Conservation (phyloP, 2,888 invertebrate genomes). For the Oscheius onirici region DNA sequence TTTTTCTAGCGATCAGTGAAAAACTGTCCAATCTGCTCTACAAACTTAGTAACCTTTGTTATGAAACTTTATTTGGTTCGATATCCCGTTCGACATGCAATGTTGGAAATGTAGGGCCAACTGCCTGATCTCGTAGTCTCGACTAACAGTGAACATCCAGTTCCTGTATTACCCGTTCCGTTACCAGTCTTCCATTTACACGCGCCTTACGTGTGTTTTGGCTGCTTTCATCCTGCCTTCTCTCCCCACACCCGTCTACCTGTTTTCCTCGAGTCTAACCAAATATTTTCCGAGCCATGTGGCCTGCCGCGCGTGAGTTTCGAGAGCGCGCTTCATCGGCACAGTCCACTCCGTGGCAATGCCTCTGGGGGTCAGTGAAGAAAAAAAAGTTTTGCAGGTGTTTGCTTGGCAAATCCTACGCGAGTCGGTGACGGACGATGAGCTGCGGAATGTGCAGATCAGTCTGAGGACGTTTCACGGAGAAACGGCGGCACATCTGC, state of each 20-base stretch:
- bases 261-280: conserved; percentile 34
- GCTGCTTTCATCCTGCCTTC: not conserved
- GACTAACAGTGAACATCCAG: too few relatives aligned
- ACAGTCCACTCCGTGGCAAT: conserved; percentile 11
- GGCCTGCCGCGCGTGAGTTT: conserved; percentile 33
- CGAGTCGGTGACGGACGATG: conserved; percentile 70
- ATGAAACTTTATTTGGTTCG: too few relatives aligned
- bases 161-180: too few relatives aligned
- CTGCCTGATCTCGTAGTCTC: too few relatives aligned
- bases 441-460: conserved; percentile 69
- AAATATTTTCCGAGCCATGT: conserved; percentile 31
- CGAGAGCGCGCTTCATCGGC: conserved; percentile 8
- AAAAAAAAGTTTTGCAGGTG: conserved; percentile 57
- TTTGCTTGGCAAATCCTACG: conserved; percentile 71
- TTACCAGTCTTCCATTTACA: too few relatives aligned
- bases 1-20: too few relatives aligned
- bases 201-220: not conserved
- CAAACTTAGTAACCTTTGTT: too few relatives aligned
- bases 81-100: too few relatives aligned
- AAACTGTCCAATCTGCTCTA: too few relatives aligned
- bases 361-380: not conserved
- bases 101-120: too few relatives aligned
- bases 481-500: conserved; percentile 67
- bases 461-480: conserved; percentile 69
- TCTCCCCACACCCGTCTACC: conserved; percentile 33